Evolutionary conservation across 2,113 vertebrate genomes (phyloP).

Genomic region (Cyanistes caeruleus): DNA sequence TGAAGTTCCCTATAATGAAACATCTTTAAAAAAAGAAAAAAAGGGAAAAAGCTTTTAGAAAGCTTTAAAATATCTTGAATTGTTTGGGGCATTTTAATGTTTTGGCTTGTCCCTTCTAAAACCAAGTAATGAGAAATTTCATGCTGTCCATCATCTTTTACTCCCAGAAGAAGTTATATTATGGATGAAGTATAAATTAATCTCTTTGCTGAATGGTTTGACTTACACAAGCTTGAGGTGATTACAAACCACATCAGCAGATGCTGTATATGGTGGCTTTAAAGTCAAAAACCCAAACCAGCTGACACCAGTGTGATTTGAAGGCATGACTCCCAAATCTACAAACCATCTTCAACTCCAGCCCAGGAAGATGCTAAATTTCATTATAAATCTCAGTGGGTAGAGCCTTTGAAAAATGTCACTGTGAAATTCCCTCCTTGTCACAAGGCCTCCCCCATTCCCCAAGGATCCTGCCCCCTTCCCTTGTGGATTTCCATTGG

Average conservation of each 20-base stretch:
- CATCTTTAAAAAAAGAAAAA: not conserved
- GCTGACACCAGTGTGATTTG: not conserved
- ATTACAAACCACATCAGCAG: not conserved
- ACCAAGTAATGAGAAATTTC: not conserved
- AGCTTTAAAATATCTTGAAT: slow-evolving; percentile 19
- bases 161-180: not conserved
- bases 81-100: slow-evolving; percentile 18
- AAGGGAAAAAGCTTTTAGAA: not conserved
- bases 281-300: not conserved
- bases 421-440: not conserved
- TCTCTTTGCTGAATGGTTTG: not conserved
- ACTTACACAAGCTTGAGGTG: not conserved
- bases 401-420: not conserved
- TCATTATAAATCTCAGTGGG: not conserved
- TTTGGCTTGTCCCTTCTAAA: not conserved
- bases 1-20: slow-evolving; percentile 64
- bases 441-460: not conserved
- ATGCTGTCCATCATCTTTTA: not conserved
- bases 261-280: not conserved
- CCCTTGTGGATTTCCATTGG: not conserved
- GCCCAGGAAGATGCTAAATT: not conserved
- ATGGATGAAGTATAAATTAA: not conserved
- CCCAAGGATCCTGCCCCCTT: not conserved
- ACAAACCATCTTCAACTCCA: not conserved
- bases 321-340: not conserved